Conservation (phyloP, 2,113 vertebrate genomes). For the Drymodes brunneopygia region DNA sequence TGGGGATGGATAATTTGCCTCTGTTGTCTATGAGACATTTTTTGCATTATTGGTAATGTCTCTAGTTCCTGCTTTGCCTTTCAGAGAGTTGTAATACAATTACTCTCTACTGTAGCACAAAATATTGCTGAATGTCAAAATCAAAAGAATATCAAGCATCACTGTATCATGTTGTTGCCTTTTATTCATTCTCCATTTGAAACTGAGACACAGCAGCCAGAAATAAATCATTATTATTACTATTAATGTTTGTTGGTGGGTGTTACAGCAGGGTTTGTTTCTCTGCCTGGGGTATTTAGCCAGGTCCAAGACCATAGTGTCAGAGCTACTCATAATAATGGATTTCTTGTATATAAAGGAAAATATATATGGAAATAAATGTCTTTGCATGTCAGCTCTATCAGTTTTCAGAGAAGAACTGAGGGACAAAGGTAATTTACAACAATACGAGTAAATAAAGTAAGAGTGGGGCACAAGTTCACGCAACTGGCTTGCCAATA, state of each 20-base stretch:
- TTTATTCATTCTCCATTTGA: neutral
- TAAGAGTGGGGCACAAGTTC: neutral
- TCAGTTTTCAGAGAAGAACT: neutral
- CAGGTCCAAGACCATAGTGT: neutral
- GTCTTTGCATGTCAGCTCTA: neutral
- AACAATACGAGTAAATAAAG: neutral
- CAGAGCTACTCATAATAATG: neutral
- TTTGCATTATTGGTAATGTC: neutral
- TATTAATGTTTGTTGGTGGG: neutral
- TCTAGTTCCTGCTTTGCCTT: neutral
- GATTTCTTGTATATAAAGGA: neutral
- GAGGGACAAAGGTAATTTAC: neutral
- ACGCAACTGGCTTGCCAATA: neutral
- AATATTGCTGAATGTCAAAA: neutral
- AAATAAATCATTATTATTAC: neutral
- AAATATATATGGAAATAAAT: neutral
- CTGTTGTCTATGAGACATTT: neutral
- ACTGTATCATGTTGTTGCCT: neutral
- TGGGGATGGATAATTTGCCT: neutral
- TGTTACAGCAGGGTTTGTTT: neutral
- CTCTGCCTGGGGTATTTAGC: neutral
- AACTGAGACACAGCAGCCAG: neutral
- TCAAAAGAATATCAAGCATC: neutral
- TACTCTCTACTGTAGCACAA: neutral
- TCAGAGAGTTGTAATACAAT: neutral